Conservation (phyloP, 2,797 vertebrate species). For the Eurystomus glaucurus region DNA sequence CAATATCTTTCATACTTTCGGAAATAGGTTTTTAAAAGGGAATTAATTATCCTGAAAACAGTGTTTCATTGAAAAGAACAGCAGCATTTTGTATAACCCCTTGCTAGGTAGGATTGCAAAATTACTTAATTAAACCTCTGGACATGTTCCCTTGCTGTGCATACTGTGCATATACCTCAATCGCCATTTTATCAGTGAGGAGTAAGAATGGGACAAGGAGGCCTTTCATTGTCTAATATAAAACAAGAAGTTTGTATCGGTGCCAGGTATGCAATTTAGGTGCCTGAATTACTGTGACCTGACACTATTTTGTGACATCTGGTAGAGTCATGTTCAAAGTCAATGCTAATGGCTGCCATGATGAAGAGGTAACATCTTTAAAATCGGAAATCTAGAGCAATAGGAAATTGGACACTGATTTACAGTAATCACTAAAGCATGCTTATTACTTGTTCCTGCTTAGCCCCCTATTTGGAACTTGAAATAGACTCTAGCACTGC, state of each 20-base stretch:
- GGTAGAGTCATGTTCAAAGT: not conserved
- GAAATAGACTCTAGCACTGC: not conserved
- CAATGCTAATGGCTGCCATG: not conserved
- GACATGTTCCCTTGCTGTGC: not conserved
- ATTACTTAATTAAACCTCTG: conserved; percentile 1
- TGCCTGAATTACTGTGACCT: not conserved
- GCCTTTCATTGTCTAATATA: not conserved
- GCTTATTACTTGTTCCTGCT: not conserved
- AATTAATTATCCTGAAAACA: conserved; percentile 27
- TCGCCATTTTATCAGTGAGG: not conserved
- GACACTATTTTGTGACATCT: not conserved
- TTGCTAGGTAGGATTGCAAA: not conserved
- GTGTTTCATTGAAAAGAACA: conserved; percentile 15
- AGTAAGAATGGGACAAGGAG: not conserved
- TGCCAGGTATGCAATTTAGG: not conserved
- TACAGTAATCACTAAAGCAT: not conserved
- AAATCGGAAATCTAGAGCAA: not conserved
- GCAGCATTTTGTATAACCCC: not conserved
- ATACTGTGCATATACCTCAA: not conserved
- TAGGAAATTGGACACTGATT: not conserved
- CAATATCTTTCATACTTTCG: conserved; percentile 13
- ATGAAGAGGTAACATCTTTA: not conserved
- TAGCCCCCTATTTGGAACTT: not conserved
- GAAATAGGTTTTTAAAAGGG: not conserved
- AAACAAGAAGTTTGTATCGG: not conserved